Conservation (phyloP, 2,797 vertebrate genomes). For the Pantherophis vulpinus region DNA sequence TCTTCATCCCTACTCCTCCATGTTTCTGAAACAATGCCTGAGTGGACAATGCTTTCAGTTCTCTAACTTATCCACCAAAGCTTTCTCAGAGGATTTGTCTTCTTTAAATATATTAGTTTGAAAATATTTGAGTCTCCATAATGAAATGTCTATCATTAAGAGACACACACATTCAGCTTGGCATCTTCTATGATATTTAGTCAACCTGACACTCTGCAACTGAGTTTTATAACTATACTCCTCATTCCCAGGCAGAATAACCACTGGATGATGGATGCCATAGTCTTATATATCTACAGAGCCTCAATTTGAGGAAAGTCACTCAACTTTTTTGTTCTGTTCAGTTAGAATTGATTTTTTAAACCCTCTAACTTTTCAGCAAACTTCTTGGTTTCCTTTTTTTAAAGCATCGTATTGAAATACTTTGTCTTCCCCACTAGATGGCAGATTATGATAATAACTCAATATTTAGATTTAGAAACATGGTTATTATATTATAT, state of each 20-base stretch:
- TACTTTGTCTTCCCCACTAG: conserved; percentile 14
- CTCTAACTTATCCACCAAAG: not conserved
- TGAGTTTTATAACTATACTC: not conserved
- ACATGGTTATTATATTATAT: not conserved
- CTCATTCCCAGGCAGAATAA: not conserved
- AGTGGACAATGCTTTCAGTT: not conserved
- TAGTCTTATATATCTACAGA: not conserved
- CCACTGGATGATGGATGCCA: not conserved
- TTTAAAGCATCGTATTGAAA: not conserved
- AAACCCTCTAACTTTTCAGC: not conserved
- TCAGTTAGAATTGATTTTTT: not conserved
- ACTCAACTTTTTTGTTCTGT: not conserved
- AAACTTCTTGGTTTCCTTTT: not conserved
- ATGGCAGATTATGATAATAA: conserved; percentile 5
- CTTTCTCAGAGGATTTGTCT: not conserved
- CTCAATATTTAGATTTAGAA: not conserved
- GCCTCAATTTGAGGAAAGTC: not conserved
- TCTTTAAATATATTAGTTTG: not conserved
- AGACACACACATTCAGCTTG: too few relatives aligned
- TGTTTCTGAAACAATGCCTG: not conserved
- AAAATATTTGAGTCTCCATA: not conserved
- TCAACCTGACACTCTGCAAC: not conserved
- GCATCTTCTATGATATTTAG: not conserved
- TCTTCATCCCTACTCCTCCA: not conserved
- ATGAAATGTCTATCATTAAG: not conserved